Evolutionary conservation across 2,888 invertebrate species (phyloP), one percentile per base, ranked within the genome.

Genomic region (Drosophila lacicola): DNA sequence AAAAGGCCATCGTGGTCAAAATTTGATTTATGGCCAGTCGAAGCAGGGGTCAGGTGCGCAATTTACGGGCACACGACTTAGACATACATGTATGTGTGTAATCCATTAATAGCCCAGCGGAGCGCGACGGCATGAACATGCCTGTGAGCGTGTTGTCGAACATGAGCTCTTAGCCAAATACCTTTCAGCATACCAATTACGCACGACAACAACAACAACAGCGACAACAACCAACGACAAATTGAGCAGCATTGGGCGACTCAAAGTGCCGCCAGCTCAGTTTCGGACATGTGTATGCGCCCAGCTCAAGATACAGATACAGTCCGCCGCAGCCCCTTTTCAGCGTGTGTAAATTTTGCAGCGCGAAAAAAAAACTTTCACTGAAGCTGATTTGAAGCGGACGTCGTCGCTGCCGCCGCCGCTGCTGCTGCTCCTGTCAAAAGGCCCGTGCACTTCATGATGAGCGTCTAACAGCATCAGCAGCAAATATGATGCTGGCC

Each of bases 401-500:
- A 74, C 75, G 62, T 65, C 50, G 73, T n/a, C 34, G 53, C 54
- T 62, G 79, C 63, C 63, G 69, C 68, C 65, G 70, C 29, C 29
- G 17, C 17, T 17, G 17, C 68, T 69, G 71, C 70, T 82, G 73
- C 78, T 88, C 86, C 88, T 80, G 80, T 81, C 83, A 88, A 86
- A 88, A 88, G 73, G 65, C 77, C 77, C 56, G 74, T 64, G 66
- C 67, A 73, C 69, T 81, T 82, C 80, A 83, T 83, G 70, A 85
- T 85, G 62, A 70, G 37, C 63, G 44, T 56, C 37, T 62, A 79
- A 86, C 69, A 56, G 79, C 81, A 67, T 72, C 70, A 73, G 54
- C 70, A 54, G 36, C 55, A 51, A 14, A 39, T 72, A 53, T 53
- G 53, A 53, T 58, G 55, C 41, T 47, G 58, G 36, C 19, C 34